Evolutionary conservation across 2,797 vertebrate genomes (phyloP).

Genomic region (Chromobotia macracanthus): DNA sequence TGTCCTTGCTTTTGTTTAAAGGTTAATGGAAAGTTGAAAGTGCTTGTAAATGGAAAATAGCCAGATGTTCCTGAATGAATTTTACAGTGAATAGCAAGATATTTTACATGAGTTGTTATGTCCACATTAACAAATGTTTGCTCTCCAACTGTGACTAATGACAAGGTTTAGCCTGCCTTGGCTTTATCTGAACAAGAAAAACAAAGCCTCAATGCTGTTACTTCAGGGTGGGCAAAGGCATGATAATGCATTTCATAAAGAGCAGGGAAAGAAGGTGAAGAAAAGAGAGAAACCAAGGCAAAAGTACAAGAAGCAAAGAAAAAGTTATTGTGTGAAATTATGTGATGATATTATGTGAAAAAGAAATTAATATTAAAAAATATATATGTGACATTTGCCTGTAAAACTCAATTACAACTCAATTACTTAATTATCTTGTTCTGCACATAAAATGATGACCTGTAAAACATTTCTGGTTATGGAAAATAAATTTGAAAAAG

Average conservation of each 20-base stretch:
- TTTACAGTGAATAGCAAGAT: background rate
- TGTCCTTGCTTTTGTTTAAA: background rate
- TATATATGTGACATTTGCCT: too few species aligned
- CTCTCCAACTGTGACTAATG: background rate
- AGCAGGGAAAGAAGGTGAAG: background rate
- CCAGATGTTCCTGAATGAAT: background rate
- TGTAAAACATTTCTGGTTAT: background rate
- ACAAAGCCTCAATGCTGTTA: background rate
- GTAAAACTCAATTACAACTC: background rate
- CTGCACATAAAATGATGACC: background rate
- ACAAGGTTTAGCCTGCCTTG: background rate
- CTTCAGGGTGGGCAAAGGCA: background rate
- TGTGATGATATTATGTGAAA: too few species aligned
- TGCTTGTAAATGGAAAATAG: too few species aligned
- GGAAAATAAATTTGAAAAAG: background rate
- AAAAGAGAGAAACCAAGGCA: background rate
- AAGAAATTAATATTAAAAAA: too few species aligned
- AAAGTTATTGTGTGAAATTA: background rate
- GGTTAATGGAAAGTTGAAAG: too few species aligned
- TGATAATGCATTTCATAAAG: background rate
- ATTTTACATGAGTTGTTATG: background rate
- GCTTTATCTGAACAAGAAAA: slow-evolving; percentile 16
- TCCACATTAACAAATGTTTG: background rate
- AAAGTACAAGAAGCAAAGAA: background rate
- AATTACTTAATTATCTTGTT: background rate